Percentiles rank a stretch among this genome's conserved stretches.
Evolutionary conservation across 2,113 vertebrate species (phyloP).

Genomic region (Apistogramma diplotaenia): DNA sequence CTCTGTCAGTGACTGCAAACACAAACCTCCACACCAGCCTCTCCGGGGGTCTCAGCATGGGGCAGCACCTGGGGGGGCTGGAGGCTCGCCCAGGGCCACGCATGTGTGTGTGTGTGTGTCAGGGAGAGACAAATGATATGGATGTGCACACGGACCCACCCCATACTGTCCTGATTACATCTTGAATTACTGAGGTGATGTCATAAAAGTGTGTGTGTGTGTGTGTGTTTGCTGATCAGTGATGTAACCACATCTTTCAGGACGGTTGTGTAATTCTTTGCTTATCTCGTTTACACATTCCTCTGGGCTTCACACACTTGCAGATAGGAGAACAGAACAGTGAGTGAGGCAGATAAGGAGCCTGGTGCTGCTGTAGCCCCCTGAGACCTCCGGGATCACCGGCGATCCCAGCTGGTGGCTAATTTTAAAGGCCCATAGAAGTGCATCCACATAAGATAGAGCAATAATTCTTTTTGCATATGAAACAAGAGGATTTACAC

Average conservation of each 20-base stretch:
- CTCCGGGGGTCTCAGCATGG: constrained; percentile 44
- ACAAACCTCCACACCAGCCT: neutral
- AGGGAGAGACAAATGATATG: neutral
- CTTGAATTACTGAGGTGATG: constrained; percentile 59
- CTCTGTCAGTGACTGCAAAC: neutral
- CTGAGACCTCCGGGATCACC: too few species aligned
- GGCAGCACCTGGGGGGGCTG: constrained; percentile 35
- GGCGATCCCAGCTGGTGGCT: too few species aligned
- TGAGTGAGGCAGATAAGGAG: neutral
- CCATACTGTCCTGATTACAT: constrained; percentile 34
- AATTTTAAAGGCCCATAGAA: too few species aligned
- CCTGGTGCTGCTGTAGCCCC: neutral
- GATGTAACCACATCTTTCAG: constrained; percentile 35
- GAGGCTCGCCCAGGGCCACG: neutral
- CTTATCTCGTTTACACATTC: constrained; percentile 66
- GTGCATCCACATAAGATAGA: too few species aligned
- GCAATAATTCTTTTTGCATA: too few species aligned
- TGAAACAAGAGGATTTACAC: too few species aligned
- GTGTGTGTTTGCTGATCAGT: constrained; percentile 8
- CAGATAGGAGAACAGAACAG: neutral
- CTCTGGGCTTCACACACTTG: constrained; percentile 8
- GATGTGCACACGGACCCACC: constrained; percentile 20
- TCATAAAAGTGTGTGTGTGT: constrained; percentile 26
- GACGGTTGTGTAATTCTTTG: neutral
- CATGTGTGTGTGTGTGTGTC: neutral